A percentile compares a stretch with the other conserved stretches of the same genome.
Evolutionary conservation across 2,113 vertebrate genomes (phyloP).

Genomic region (Clarias batrachus): DNA sequence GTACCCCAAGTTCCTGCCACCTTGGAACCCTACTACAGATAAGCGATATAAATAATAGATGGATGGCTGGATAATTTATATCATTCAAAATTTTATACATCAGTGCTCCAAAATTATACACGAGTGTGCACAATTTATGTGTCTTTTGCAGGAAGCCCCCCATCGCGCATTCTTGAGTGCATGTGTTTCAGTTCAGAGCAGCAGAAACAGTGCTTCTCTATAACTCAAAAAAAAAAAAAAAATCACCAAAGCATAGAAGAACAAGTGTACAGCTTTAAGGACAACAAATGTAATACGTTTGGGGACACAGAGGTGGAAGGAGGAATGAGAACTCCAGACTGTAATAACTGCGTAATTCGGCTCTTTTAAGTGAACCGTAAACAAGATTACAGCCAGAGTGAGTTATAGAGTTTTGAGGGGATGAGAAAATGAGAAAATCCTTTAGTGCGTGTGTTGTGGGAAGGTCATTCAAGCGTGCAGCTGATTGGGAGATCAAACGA

Average conservation of each 20-base stretch:
- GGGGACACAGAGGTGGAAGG: conserved; percentile 23
- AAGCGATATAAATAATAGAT: no score
- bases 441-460: conserved; percentile 24
- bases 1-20: no score
- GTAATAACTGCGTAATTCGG: conserved; percentile 21
- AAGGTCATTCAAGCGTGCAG: conserved; percentile 39
- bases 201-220: background rate
- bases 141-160: background rate
- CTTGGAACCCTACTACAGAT: no score
- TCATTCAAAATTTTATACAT: background rate
- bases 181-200: conserved; percentile 46
- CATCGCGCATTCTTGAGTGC: conserved; percentile 33
- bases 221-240: background rate
- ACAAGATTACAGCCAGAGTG: conserved; percentile 20
- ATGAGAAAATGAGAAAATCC: conserved; percentile 6
- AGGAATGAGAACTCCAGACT: conserved; percentile 33
- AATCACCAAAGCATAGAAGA: conserved; percentile 48
- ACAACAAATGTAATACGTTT: conserved; percentile 40
- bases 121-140: conserved; percentile 3
- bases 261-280: conserved; percentile 12
- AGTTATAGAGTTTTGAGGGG: background rate
- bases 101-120: background rate
- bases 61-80: no score
- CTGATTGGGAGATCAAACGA: conserved; percentile 44
- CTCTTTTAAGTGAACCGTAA: conserved; percentile 29